Percentiles rank a stretch among this genome's conserved stretches.
phyloP scores from a whole-genome alignment of 2,888 invertebrate species.

The Ormyrus pomaceus region DNA sequence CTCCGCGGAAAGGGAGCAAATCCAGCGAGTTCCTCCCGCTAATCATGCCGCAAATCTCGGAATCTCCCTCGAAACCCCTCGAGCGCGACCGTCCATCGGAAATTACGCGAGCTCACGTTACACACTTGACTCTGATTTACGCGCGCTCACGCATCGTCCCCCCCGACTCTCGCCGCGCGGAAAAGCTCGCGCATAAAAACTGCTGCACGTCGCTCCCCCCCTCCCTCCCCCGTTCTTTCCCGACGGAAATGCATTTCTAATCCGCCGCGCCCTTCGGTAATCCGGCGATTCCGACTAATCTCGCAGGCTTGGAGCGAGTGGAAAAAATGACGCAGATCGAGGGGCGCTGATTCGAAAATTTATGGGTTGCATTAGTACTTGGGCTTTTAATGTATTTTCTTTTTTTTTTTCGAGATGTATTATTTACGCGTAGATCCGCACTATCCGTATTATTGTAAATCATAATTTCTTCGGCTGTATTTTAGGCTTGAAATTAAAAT shows the following conservation, averaged over 20 bases:
- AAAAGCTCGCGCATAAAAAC: no score
- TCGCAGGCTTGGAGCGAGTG: background rate
- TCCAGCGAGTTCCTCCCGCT: background rate
- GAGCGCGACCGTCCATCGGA: background rate
- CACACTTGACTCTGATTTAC: conserved; percentile 4
- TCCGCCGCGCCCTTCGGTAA: conserved; percentile 4
- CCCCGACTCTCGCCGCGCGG: background rate
- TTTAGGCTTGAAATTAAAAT: no score
- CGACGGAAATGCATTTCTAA: conserved; percentile 28
- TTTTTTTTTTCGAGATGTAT: no score
- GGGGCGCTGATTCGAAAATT: background rate
- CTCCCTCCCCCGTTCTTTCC: no score
- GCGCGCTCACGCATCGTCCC: conserved; percentile 4
- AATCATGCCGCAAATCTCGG: background rate
- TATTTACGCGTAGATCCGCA: no score
- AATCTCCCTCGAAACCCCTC: background rate
- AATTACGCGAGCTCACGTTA: background rate
- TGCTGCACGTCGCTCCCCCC: no score
- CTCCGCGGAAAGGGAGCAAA: background rate
- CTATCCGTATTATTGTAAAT: no score
- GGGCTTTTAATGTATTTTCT: no score
- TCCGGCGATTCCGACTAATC: conserved; percentile 23
- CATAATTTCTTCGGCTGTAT: no score
- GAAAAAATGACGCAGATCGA: conserved; percentile 11
- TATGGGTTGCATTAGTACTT: no score